A percentile compares a stretch with the other conserved stretches of the same genome.
These are phyloP conservation scores for Catostomus latipinnis DNA, from an alignment of 2,797 vertebrate species.

Conservation along the genomic window DNA sequence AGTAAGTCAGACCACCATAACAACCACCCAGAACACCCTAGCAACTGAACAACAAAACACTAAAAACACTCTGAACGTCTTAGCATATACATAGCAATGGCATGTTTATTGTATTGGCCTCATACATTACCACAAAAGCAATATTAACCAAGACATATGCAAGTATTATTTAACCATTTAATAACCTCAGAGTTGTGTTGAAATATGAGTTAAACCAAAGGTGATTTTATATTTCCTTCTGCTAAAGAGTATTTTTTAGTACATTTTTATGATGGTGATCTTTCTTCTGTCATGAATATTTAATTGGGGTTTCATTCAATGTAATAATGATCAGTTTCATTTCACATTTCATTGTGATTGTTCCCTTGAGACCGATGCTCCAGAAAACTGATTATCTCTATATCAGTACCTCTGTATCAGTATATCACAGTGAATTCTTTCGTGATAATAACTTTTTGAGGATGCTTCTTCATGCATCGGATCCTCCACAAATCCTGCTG, in stretches of 20 bases:
- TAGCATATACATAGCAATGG: no score
- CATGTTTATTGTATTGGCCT: no score
- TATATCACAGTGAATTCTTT: constrained; percentile 29
- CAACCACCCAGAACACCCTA: background rate
- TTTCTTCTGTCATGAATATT: constrained; percentile 43
- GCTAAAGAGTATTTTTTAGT: constrained; percentile 9
- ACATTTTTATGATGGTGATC: constrained; percentile 24
- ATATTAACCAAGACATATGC: no score
- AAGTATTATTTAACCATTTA: no score
- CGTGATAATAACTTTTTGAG: constrained; percentile 45
- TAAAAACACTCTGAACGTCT: no score
- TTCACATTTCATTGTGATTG: constrained; percentile 46
- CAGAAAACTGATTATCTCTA: constrained; percentile 32
- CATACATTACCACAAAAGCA: no score
- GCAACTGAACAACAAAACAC: background rate
- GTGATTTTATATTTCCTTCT: background rate
- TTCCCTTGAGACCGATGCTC: constrained; percentile 47
- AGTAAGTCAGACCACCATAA: no score
- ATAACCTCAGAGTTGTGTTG: no score
- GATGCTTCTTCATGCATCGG: constrained; percentile 41
- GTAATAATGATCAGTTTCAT: constrained; percentile 32
- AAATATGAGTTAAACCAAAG: no score
- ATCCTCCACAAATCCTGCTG: constrained; percentile 52
- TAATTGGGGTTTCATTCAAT: constrained; percentile 43
- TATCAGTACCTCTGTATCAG: constrained; percentile 29